phyloP scores from a whole-genome alignment of 2,888 invertebrate species.

The Pocota personata region DNA sequence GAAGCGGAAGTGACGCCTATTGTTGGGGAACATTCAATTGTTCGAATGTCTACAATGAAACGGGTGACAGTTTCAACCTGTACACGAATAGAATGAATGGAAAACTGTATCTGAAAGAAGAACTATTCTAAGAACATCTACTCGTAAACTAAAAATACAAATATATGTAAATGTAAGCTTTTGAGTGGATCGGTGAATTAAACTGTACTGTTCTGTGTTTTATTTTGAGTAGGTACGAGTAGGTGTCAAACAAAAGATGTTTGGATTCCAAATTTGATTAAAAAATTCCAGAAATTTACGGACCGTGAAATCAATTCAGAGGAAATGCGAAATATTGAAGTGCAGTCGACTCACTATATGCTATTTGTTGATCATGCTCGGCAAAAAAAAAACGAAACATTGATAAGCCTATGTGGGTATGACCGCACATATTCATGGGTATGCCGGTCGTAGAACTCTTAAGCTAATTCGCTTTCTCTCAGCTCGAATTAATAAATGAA shows the following conservation, averaged over 20 bases:
- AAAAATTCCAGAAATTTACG: too few relatives aligned
- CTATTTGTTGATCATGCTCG: too few relatives aligned
- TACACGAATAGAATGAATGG: background rate
- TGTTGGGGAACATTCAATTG: conserved; percentile 24
- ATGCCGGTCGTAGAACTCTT: too few relatives aligned
- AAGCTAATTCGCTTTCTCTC: too few relatives aligned
- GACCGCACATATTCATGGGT: too few relatives aligned
- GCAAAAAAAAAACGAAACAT: too few relatives aligned
- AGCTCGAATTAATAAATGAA: too few relatives aligned
- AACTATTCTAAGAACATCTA: background rate
- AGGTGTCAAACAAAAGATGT: background rate
- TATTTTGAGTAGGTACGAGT: background rate
- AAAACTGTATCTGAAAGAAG: background rate
- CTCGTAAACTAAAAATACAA: background rate
- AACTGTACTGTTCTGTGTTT: background rate
- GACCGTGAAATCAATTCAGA: too few relatives aligned
- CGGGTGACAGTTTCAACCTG: conserved; percentile 37
- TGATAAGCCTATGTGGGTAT: too few relatives aligned
- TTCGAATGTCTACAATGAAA: conserved; percentile 10
- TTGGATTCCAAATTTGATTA: background rate
- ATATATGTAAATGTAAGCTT: conserved; percentile 12
- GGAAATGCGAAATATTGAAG: too few relatives aligned
- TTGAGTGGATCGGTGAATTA: background rate
- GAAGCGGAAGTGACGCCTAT: conserved; percentile 60
- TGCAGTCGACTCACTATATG: too few relatives aligned